phyloP scores from a whole-genome alignment of 1,140 invertebrate species.

The Drosophila kurseongensis region DNA sequence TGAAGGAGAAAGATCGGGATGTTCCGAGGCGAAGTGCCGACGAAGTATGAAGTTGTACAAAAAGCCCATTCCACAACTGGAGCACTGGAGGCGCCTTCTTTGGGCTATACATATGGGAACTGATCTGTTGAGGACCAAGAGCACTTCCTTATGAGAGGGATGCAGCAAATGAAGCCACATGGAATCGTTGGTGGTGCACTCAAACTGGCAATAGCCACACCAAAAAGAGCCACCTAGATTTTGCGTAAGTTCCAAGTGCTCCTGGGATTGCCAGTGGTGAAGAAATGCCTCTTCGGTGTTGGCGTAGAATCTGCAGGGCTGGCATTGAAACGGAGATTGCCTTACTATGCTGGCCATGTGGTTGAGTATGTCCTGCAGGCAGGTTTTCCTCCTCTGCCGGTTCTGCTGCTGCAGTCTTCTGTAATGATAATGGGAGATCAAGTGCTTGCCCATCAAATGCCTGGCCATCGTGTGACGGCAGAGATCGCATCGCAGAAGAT shows the following conservation, averaged over 20 bases:
- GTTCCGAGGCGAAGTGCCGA: conserved; percentile 86
- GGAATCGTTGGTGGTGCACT: conserved; percentile 87
- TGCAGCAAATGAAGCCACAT: conserved; percentile 90
- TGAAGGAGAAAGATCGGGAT: conserved; percentile 26
- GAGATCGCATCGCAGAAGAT: conserved; percentile 88
- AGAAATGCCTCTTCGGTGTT: conserved; percentile 89
- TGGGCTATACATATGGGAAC: conserved; percentile 92
- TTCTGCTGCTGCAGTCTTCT: conserved; percentile 86
- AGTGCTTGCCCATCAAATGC: conserved; percentile 91
- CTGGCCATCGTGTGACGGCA: conserved; percentile 89
- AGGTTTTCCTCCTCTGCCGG: conserved; percentile 24
- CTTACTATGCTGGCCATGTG: conserved; percentile 91
- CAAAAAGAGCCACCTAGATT: conserved; percentile 86
- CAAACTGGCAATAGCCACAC: conserved; percentile 91
- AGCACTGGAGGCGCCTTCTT: conserved; percentile 81
- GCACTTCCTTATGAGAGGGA: conserved; percentile 88
- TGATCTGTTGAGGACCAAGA: conserved; percentile 90
- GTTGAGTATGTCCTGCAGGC: conserved; percentile 87
- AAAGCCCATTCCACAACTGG: conserved; percentile 87
- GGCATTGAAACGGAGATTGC: conserved; percentile 93
- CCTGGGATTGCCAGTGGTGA: conserved; percentile 89
- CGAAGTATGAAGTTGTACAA: conserved; percentile 90
- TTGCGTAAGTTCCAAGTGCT: conserved; percentile 86
- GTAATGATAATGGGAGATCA: conserved; percentile 93
- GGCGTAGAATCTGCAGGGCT: conserved; percentile 92